Base-by-base conservation (phyloP, 2,797 vertebrate species). In the Rhynchotus rufescens region DNA sequence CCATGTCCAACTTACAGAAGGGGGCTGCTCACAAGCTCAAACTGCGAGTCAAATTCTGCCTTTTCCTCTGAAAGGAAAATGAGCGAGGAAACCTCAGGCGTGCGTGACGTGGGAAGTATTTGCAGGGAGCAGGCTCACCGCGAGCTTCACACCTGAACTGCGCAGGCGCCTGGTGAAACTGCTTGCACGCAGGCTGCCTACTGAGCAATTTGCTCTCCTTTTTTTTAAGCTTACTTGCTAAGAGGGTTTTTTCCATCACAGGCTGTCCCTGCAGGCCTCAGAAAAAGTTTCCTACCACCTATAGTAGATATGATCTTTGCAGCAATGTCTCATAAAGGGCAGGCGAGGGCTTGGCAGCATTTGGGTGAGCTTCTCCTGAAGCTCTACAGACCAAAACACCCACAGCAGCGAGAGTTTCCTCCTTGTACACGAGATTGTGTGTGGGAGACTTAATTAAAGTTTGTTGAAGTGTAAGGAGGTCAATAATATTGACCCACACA, bases 381-480 rank as follows among this genome's bases (percentile, higher is more conserved):
- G 30, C 3, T 3, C 52, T 64, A 60, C 5, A 81, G 86, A 67
- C 38, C 87, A 73, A 82, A 91, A 76, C 30, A 62, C 2, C 25
- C 9, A 19, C 3, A 1, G 51, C 69, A 60, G 15, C 80, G 66
- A 69, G 45, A 45, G 80, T 88, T 56, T 84, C 56, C 47, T 84
- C 36, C 15, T 86, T 92, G 67, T 65, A 68, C 56, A 59, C 4
- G 32, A 42, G 40, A 54, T 76, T 84, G 76, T 85, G 56, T 42
- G n/a, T 54, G 49, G 64, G 71, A 96, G 75, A 93, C 85, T 93
- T 95, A 93, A 96, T 97, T 96, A 97, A 95, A 97, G 51, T 91
- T 95, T 95, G 51, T 74, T 73, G 92, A 95, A 95, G 56, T 78
- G 59, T 83, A 94, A 92, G 57, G 78, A 68, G 72, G 79, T 96